A percentile compares a stretch with the other conserved stretches of the same genome.
Evolutionary conservation across 2,888 invertebrate genomes (phyloP).

Genomic region (Apamea monoglypha): DNA sequence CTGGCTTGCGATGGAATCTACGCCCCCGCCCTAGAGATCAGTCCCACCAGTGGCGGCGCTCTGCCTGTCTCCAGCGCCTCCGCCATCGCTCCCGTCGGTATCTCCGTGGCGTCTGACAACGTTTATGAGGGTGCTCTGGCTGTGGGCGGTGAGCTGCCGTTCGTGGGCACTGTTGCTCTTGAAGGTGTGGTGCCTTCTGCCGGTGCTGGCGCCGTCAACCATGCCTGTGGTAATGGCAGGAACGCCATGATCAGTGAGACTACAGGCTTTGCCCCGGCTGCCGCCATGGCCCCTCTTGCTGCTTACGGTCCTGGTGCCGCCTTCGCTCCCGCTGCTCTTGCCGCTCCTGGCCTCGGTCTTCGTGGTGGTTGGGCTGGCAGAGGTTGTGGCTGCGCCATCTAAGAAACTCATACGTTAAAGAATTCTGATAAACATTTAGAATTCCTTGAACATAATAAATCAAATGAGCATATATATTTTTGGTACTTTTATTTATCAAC

Average conservation of each 20-base stretch:
- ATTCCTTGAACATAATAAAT: no score
- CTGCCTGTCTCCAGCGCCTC: constrained; percentile 45
- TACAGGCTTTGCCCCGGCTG: constrained; percentile 14
- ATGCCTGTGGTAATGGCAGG: constrained; percentile 74
- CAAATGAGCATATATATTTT: no score
- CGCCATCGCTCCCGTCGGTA: constrained; percentile 33
- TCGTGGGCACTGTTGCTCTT: constrained; percentile 73
- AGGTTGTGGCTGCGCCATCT: constrained; percentile 13
- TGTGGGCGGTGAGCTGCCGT: constrained; percentile 73
- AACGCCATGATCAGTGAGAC: constrained; percentile 63
- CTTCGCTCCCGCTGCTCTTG: constrained; percentile 24
- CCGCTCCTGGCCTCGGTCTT: constrained; percentile 5
- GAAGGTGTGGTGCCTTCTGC: constrained; percentile 74
- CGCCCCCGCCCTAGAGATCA: constrained; percentile 27
- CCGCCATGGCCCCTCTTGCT: background rate
- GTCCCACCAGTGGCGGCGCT: constrained; percentile 51
- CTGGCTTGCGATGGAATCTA: constrained; percentile 27
- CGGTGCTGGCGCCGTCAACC: constrained; percentile 73
- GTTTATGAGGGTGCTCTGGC: constrained; percentile 61
- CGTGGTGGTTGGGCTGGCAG: constrained; percentile 11
- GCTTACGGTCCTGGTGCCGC: constrained; percentile 10
- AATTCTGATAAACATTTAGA: no score
- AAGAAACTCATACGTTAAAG: no score
- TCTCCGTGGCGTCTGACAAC: constrained; percentile 58
- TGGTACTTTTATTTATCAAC: no score